Percentiles rank a stretch among this genome's conserved stretches.
Evolutionary conservation across 92 coral and sea anemone genomes (phyloP).

Genomic region (Phenganax marumi): DNA sequence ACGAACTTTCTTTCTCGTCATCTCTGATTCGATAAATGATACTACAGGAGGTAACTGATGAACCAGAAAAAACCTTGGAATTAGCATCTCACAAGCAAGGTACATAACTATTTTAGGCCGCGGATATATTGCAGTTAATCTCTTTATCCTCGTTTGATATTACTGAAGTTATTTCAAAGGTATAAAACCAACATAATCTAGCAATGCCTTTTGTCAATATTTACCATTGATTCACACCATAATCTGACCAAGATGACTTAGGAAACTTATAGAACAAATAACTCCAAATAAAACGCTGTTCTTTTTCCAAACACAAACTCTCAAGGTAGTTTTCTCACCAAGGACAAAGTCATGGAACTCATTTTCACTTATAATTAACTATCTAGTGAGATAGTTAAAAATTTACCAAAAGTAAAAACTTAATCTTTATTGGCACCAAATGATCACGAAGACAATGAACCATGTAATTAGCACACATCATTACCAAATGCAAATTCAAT

Average conservation of each 20-base stretch:
- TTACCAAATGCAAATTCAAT: not conserved
- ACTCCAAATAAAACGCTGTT: not conserved
- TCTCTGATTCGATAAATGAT: not conserved
- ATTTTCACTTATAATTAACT: not conserved
- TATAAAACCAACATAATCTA: not conserved
- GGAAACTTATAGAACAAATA: not conserved
- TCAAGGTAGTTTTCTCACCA: not conserved
- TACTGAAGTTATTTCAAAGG: too few relatives aligned
- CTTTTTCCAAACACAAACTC: not conserved
- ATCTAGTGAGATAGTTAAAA: not conserved
- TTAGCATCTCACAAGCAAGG: too few relatives aligned
- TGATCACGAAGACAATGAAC: not conserved
- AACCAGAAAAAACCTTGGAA: too few relatives aligned
- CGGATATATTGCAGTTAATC: too few relatives aligned
- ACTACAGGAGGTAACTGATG: too few relatives aligned
- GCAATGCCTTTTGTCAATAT: conserved; percentile 9
- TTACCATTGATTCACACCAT: not conserved
- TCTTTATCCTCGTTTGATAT: too few relatives aligned
- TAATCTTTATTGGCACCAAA: conserved; percentile 14
- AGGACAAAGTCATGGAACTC: not conserved
- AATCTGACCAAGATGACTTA: not conserved
- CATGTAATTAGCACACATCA: not conserved
- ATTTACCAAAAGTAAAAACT: not conserved
- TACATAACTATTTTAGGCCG: too few relatives aligned
- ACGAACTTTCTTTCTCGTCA: not conserved